Conservation (phyloP, 2,113 vertebrate species). For the Psittacula cyanocephala region DNA sequence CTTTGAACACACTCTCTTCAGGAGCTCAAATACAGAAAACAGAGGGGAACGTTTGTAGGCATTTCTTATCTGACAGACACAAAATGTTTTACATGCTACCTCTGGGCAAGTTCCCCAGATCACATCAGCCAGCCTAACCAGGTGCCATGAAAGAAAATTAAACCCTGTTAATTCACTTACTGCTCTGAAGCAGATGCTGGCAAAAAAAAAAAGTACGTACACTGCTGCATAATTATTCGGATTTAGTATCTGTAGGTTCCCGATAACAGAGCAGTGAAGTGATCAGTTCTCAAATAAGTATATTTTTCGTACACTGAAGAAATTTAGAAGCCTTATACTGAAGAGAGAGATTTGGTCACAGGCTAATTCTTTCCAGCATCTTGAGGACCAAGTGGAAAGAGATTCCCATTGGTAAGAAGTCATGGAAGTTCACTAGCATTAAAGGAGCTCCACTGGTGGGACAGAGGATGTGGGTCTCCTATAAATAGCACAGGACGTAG, state of each 20-base stretch:
- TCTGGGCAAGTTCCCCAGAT: conserved; percentile 28
- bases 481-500: conserved; percentile 28
- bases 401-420: conserved; percentile 13
- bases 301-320: not conserved
- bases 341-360: not conserved
- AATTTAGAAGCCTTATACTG: not conserved
- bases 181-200: not conserved
- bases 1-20: not conserved
- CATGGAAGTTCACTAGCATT: not conserved
- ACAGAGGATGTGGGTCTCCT: conserved; percentile 42
- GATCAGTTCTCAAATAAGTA: not conserved
- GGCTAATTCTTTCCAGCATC: not conserved
- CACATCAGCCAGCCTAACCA: not conserved
- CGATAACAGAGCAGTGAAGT: accelerated
- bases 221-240: not conserved
- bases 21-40: not conserved
- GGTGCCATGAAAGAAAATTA: not conserved
- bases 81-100: not conserved
- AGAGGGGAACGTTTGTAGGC: not conserved
- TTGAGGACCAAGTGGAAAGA: not conserved
- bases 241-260: not conserved
- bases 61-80: not conserved
- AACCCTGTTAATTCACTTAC: not conserved
- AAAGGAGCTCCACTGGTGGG: not conserved
- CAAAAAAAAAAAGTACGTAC: not conserved